A percentile compares a stretch with the other conserved stretches of the same genome.
Conservation (phyloP, 2,113 vertebrate species). For the Lepus timidus region DNA sequence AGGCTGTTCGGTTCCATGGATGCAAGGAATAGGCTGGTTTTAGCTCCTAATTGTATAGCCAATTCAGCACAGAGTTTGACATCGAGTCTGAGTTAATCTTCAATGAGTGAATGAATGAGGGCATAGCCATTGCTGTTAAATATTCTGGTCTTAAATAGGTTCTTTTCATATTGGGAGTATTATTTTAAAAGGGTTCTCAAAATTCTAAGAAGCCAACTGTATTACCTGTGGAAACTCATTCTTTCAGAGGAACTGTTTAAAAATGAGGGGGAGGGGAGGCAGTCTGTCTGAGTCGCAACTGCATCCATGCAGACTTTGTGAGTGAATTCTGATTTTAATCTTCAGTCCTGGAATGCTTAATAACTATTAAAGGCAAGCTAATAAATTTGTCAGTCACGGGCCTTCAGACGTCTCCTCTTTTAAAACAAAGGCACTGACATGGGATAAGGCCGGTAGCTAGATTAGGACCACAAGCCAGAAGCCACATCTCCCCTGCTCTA, state of each 20-base stretch:
- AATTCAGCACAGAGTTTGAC: background rate
- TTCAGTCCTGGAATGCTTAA: background rate
- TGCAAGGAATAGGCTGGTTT: background rate
- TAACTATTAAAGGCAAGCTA: background rate
- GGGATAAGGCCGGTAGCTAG: no score
- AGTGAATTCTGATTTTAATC: background rate
- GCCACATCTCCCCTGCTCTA: no score
- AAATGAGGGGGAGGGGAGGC: background rate
- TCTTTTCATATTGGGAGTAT: background rate
- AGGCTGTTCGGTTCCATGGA: background rate
- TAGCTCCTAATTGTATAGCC: background rate
- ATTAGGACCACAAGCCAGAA: no score
- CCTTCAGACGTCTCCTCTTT: background rate
- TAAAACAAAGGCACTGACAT: background rate
- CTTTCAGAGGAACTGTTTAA: constrained; percentile 24
- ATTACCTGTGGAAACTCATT: constrained; percentile 10
- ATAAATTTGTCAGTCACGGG: background rate
- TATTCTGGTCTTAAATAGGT: background rate
- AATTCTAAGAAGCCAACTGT: constrained; percentile 11
- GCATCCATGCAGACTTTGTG: background rate
- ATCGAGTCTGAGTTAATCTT: background rate
- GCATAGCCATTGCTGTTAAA: background rate
- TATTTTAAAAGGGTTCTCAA: background rate
- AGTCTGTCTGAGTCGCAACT: background rate
- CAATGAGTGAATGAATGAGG: background rate